phyloP scores from a whole-genome alignment of 2,888 invertebrate genomes.

The Cosmia pyralina region DNA sequence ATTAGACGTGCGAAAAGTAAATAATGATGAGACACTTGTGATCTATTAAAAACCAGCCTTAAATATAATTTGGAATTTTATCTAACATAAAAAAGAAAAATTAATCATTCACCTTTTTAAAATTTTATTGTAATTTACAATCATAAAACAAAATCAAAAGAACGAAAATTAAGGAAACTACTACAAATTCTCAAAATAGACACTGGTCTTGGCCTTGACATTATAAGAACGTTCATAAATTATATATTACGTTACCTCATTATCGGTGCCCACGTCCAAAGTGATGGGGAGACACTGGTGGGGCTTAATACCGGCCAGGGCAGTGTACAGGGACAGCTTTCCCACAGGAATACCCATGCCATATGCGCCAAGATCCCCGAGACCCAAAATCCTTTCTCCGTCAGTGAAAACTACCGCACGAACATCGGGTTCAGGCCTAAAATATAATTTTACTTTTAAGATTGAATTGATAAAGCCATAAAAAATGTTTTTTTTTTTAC shows the following conservation, averaged over 20 bases:
- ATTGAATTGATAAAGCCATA: constrained; percentile 8
- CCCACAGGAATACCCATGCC: constrained; percentile 99
- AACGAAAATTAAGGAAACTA: constrained; percentile 25
- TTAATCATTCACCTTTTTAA: neutral
- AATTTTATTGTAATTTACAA: constrained; percentile 9
- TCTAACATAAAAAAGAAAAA: neutral
- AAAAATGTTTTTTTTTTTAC: neutral
- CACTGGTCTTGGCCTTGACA: constrained; percentile 50
- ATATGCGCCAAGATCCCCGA: constrained; percentile 98
- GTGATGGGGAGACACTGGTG: constrained; percentile 98
- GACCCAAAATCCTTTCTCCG: constrained; percentile 98
- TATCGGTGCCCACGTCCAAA: constrained; percentile 98
- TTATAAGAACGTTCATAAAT: constrained; percentile 40
- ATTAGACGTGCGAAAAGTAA: neutral
- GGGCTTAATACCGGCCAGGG: constrained; percentile 98
- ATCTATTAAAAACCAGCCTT: neutral
- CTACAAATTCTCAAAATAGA: constrained; percentile 12
- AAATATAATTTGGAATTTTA: constrained; percentile 1
- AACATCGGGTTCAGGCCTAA: constrained; percentile 95
- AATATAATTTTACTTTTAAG: constrained; percentile 36
- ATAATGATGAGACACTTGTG: neutral
- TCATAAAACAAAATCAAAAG: constrained; percentile 19
- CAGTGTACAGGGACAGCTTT: constrained; percentile 98
- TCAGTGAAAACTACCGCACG: constrained; percentile 98
- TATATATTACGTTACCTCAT: constrained; percentile 90